Base-by-base conservation (phyloP, 2,113 vertebrate species). In the Puffinus mauretanicus region DNA sequence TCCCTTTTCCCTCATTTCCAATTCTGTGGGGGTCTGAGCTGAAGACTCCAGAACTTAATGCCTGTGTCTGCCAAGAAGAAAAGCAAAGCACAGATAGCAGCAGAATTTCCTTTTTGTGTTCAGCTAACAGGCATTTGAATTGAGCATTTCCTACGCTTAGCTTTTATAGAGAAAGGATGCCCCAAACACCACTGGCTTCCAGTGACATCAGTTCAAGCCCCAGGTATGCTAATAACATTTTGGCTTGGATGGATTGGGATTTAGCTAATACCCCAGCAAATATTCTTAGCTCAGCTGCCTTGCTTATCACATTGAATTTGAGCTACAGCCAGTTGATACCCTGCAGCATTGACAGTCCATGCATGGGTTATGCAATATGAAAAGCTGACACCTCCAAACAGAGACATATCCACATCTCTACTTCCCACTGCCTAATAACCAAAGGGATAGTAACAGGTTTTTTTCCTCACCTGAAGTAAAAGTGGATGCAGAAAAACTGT, bases 321-420 rank as follows among this genome's bases (percentile, higher is more conserved):
- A 44, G 38, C 26, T 38, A 12, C n/a, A 62, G 10, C 4, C 17
- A 22, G 16, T 0, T 22, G 32, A 51, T 42, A 19, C 3, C 21
- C n/a, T 27, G 24, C 27, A 79, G 21, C 12, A 14, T 3, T 10
- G 25, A 58, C 16, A 20, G 10, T 60, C 58, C 22, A 1, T 1
- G 30, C 4, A 8, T 27, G 32, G 11, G 6, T 49, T 67, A 15
- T 30, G 16, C 42, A 44, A 16, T 10, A 25, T 3, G 7, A 24
- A 9, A 64, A 10, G 49, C 21, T 52, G 46, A 47, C 52, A 60
- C 5, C 29, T 60, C 8, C 17, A 58, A 32, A 49, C 0, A 2
- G 25, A 47, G 25, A 13, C 9, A 2, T 46, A 52, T 16, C 30
- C 25, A 30, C 1, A 0, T 18, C 32, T 38, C 29, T 47, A 11